These are phyloP conservation scores for Belonocnema kinseyi DNA, from an alignment of 1,140 invertebrate genomes.

Conservation along the genomic window DNA sequence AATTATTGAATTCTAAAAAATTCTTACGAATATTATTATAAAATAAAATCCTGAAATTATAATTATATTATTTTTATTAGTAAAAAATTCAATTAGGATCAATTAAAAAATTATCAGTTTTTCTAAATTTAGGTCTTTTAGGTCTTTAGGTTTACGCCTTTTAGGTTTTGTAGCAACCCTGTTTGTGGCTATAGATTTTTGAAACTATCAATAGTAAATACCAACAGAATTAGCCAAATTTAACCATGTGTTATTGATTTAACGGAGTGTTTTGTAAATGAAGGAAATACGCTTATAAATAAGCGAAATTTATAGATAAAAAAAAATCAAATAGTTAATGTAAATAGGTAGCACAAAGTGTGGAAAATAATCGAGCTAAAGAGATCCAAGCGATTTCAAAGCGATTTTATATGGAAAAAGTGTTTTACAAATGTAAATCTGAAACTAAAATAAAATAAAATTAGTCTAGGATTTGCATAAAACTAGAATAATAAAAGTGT, in stretches of 20 bases:
- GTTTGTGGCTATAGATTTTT: too few species aligned
- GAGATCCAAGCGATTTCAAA: neutral
- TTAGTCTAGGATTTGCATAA: conserved; percentile 21
- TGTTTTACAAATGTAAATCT: neutral
- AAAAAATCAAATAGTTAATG: neutral
- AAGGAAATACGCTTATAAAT: conserved; percentile 11
- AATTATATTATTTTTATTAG: too few species aligned
- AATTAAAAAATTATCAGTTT: too few species aligned
- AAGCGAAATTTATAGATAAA: neutral
- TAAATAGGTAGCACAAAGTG: conserved; percentile 21
- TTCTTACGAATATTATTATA: too few species aligned
- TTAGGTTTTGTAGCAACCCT: too few species aligned
- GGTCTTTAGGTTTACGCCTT: too few species aligned
- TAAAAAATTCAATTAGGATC: too few species aligned
- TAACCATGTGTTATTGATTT: neutral
- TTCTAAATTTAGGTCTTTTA: too few species aligned
- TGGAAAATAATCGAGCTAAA: neutral
- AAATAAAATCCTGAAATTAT: too few species aligned
- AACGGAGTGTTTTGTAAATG: neutral
- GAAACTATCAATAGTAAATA: too few species aligned
- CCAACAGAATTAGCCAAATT: too few species aligned
- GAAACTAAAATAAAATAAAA: neutral
- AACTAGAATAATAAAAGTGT: conserved; percentile 8
- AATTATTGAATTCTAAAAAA: too few species aligned
- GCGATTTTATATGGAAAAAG: conserved; percentile 26